Percentiles rank a stretch among this genome's conserved stretches.
These are phyloP conservation scores for Vanessa tameamea DNA, from an alignment of 1,140 invertebrate species.

Conservation along the genomic window DNA sequence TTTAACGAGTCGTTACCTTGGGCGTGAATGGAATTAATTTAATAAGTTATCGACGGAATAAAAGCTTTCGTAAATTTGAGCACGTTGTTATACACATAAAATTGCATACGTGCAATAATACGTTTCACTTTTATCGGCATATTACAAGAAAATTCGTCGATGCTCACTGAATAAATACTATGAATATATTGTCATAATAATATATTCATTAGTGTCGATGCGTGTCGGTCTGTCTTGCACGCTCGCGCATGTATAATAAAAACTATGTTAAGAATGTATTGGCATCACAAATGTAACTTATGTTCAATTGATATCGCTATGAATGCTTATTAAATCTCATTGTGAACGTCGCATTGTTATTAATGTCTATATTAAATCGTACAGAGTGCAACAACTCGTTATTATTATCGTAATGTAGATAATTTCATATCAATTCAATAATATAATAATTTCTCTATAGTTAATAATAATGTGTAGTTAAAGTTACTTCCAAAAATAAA, in stretches of 20 bases:
- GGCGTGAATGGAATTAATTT: no score
- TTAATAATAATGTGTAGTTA: no score
- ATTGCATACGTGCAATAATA: neutral
- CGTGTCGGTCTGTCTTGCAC: conserved; percentile 33
- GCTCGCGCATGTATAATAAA: conserved; percentile 28
- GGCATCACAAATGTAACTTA: conserved; percentile 26
- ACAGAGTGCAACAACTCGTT: neutral
- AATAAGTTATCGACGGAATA: neutral
- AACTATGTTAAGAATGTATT: conserved; percentile 28
- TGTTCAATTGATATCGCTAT: conserved; percentile 21
- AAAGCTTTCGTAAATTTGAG: neutral
- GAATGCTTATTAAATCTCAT: conserved; percentile 6
- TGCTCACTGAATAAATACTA: conserved; percentile 5
- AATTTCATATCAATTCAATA: neutral
- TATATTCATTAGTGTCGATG: conserved; percentile 33
- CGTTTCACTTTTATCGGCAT: conserved; percentile 5
- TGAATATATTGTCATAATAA: conserved; percentile 22
- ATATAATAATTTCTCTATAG: neutral
- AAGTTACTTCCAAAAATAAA: no score
- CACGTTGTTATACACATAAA: neutral
- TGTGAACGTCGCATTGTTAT: neutral
- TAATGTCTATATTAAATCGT: neutral
- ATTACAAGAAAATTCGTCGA: conserved; percentile 9
- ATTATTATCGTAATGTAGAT: neutral
- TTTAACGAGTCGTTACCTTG: neutral